Base-by-base conservation (phyloP, 1,140 invertebrate species). In the Euwallacea fornicatus region DNA sequence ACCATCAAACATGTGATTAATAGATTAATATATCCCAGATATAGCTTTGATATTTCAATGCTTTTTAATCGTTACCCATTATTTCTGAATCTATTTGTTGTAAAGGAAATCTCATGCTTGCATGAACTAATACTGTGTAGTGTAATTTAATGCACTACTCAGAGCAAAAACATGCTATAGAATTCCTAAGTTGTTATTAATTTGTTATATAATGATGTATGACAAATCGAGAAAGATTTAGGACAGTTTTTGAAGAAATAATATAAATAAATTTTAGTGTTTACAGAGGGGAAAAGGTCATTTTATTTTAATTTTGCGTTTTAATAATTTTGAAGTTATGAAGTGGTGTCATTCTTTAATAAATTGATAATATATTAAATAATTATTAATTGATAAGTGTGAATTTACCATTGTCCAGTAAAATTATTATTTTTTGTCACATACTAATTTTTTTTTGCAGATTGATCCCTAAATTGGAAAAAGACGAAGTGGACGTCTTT, bases 401-500 rank as follows among this genome's bases (percentile, higher is more conserved):
- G 6, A 50, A 50, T 13, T 10, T 50, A 13, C 1, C 1, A 50
- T 50, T 50, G 46, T 50, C 9, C 9, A 2, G 9, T 50, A 10
- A 13, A 50, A 50, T 11, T 6, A 15, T 15, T 9, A 56, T 56
- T 56, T 56, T 3, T 56, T 33, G 21, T 33, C 44, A 42, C 50
- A 69, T 67, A 65, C 67, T 68, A 75, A n/a, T 47, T 63, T 63
- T 13, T 46, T 42, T 33, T 85, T 84, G 70, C 80, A 93, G 91
- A 83, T 85, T 96, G 78, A 88, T 94, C 73, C 88, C 88, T 72
- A 93, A 92, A 83, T 85, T 96, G 75, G 88, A 93, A 85, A 89
- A 94, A 80, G 89, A 84, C 21, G 90, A 96, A 86, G 91, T 96
- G 69, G 91, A 94, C 10, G 83, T 91, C 15, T 95, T 96, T 81